Percentiles rank a stretch among this genome's conserved stretches.
phyloP scores from a whole-genome alignment of 1,140 invertebrate genomes.

The Caenorhabditis brenneri region DNA sequence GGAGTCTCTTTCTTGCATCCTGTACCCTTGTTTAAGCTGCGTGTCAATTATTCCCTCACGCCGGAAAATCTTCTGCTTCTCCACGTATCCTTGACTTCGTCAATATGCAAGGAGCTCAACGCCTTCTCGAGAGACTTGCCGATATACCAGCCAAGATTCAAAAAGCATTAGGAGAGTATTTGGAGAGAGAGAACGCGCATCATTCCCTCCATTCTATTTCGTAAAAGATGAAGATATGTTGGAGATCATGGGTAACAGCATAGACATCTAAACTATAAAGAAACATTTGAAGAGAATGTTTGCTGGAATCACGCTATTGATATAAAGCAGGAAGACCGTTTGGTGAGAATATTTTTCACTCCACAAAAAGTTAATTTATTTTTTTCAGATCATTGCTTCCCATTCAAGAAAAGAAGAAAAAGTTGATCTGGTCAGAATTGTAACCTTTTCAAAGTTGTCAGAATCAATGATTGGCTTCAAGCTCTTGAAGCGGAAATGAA shows the following conservation, averaged over 20 bases:
- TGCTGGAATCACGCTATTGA: slow-evolving; percentile 92
- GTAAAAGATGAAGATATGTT: slow-evolving; percentile 99
- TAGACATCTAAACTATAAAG: slow-evolving; percentile 93
- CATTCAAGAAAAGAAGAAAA: slow-evolving; percentile 97
- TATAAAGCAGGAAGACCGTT: slow-evolving; percentile 82
- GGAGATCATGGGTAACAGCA: slow-evolving; percentile 99
- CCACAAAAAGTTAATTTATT: not conserved
- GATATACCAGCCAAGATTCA: slow-evolving; percentile 98
- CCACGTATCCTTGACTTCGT: slow-evolving; percentile 97
- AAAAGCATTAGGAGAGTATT: slow-evolving; percentile 96
- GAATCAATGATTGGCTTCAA: slow-evolving; percentile 97
- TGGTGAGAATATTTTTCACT: slow-evolving; percentile 2
- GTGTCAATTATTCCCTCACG: too few relatives aligned
- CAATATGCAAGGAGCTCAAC: slow-evolving; percentile 91
- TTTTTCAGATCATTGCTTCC: slow-evolving; percentile 78
- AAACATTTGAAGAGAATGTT: slow-evolving; percentile 99
- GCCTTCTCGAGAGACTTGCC: slow-evolving; percentile 93
- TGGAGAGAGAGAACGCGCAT: slow-evolving; percentile 95
- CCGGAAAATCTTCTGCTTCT: slow-evolving; percentile 84
- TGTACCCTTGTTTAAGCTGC: too few relatives aligned
- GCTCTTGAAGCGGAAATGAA: slow-evolving; percentile 93
- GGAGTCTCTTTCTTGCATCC: too few relatives aligned
- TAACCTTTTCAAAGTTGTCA: slow-evolving; percentile 90
- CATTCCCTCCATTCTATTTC: slow-evolving; percentile 97
- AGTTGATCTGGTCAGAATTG: slow-evolving; percentile 85